phyloP scores from a whole-genome alignment of 2,113 vertebrate genomes.

The Alectura lathami region DNA sequence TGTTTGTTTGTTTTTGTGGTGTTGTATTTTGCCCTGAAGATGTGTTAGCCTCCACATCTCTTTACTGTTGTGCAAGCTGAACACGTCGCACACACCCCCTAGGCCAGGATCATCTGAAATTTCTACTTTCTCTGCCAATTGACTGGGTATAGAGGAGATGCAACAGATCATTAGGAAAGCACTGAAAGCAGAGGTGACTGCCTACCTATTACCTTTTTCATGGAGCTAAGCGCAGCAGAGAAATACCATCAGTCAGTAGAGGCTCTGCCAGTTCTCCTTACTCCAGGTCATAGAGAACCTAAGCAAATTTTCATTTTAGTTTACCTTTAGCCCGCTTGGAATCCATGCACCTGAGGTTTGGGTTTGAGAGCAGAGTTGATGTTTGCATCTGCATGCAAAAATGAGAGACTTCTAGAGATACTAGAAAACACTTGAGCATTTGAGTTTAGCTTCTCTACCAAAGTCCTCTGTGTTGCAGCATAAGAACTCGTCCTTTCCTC shows the following conservation, averaged over 20 bases:
- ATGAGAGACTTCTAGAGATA: not conserved
- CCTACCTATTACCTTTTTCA: not conserved
- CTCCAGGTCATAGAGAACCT: not conserved
- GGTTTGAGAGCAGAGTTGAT: not conserved
- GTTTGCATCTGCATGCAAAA: not conserved
- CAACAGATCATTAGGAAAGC: not conserved
- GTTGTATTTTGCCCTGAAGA: not conserved
- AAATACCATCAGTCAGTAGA: not conserved
- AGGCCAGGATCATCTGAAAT: not conserved
- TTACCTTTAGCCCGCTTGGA: not conserved
- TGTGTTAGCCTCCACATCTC: not conserved
- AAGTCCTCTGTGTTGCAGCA: not conserved
- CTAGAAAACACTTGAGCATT: not conserved
- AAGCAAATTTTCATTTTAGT: not conserved
- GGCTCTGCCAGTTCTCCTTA: not conserved
- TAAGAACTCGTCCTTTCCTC: not conserved
- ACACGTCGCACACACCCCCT: not conserved
- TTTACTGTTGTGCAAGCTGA: not conserved
- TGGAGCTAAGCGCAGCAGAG: not conserved
- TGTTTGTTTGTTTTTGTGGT: not conserved
- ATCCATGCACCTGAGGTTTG: not conserved
- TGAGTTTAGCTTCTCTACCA: not conserved
- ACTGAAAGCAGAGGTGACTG: not conserved
- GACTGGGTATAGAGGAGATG: accelerated
- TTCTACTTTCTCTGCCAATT: not conserved